Base-by-base conservation (phyloP, 2,888 invertebrate species). In the Rambutsinella grinnellia region DNA sequence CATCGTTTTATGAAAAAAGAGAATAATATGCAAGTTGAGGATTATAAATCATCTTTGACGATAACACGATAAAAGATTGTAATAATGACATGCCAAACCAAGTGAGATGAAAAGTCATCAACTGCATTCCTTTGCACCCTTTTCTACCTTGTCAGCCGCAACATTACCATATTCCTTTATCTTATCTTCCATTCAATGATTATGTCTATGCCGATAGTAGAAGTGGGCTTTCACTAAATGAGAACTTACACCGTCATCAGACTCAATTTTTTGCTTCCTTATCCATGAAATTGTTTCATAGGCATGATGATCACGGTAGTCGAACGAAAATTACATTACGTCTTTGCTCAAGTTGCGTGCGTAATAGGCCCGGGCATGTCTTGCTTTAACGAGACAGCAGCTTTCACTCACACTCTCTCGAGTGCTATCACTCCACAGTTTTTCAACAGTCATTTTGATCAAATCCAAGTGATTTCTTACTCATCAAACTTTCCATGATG, bases 211-310 rank as follows among this genome's bases (percentile, higher is more conserved):
- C 13, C 44, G 44, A 44, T 13, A 5, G 49, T n/a, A 36, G 13
- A 36, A 36, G 5, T 36, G 13, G 5, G 13, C 13, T 36, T 36
- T 13, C 36, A 13, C 36, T 36, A 5, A 36, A 54, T 8, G 23
- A 54, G 21, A 23, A 10, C 21, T 15, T 23, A n/a, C n/a, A n/a
- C 36, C 36, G 13, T 36, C 36, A 5, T 36, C 6, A 8, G 36
- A n/a, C 36, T 13, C 36, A 36, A 36, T 36, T 36, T 36, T 51
- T 36, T 49, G 27, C 19, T 36, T 21, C 27, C 54, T 69, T 69
- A 69, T 53, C 69, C 61, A 54, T 54, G 46, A 69, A 61, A 69
- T 69, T 69, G 61, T 69, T 69, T 61, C 69, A 27, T 44, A 69
- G 54, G 10, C 69, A 69, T 54, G 61, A 17, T 21, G 61, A 28